Base-by-base conservation (phyloP, 2,888 invertebrate genomes). In the Cataglyphis albicans region DNA sequence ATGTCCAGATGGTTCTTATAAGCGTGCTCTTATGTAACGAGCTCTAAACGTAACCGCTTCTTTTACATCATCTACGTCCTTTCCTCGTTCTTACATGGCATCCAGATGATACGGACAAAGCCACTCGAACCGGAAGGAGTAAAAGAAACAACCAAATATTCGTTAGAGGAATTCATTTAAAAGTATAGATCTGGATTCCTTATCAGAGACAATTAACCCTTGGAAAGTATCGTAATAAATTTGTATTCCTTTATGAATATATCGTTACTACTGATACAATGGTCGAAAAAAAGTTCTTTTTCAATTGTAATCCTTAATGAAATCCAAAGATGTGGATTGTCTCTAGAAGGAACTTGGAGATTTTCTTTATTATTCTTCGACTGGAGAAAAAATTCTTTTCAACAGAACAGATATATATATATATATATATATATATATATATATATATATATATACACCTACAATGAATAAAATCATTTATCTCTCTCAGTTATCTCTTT, bases 51-150 rank as follows among this genome's bases (percentile, higher is more conserved):
- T 72, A 61, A 85, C n/a, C 38, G 48, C 10, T 55, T 12, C n/a
- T 61, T 44, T 29, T 86, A 86, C 82, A 82, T 86, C 86, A 86
- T 57, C 67, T 32, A 32, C 21, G 10, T 61, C 82, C 85, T 84
- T 84, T 78, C 65, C 18, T 10, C 41, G 15, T 18, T 41, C 21
- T 48, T 84, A 41, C 74, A 73, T 86, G 83, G 73, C 41, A 12
- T 29, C 65, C 87, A 81, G 57, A 74, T 72, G 67, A 70, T 52
- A 15, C 12, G 10, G 48, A 68, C 63, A 84, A 86, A 84, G 70
- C 57, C 25, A 52, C 29, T 41, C 4, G 59, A 59, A 41, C 44
- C 65, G 55, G 52, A 82, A 72, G 52, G 10, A 48, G 3, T 52
- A 4, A 44, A 18, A 65, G 74, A 74, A 57, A 32, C 63, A 29